Percentiles rank a stretch among this genome's conserved stretches.
Conservation (phyloP, 1,140 invertebrate genomes). For the Bactericera cockerelli region DNA sequence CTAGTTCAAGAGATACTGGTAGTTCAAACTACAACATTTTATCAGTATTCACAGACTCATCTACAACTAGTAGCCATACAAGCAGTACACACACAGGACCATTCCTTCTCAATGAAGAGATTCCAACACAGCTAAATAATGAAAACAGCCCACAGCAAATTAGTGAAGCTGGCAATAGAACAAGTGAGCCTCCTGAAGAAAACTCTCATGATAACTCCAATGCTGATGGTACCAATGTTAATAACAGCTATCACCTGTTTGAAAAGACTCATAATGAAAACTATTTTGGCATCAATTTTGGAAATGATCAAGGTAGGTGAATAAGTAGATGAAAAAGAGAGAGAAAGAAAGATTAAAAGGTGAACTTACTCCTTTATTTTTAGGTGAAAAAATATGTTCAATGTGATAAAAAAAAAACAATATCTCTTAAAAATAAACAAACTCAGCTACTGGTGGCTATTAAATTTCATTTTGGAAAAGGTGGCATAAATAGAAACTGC, state of each 20-base stretch:
- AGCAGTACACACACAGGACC: neutral
- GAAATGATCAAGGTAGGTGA: neutral
- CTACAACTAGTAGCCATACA: neutral
- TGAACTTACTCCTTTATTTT: too few species aligned
- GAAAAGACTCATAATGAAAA: conserved; percentile 4
- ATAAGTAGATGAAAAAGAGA: neutral
- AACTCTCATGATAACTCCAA: too few species aligned
- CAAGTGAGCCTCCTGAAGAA: neutral
- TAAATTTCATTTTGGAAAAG: too few species aligned
- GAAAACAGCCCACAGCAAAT: neutral
- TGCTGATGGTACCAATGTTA: too few species aligned
- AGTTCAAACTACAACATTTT: conserved; percentile 1
- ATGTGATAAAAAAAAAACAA: neutral
- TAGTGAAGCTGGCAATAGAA: neutral
- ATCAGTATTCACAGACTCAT: neutral
- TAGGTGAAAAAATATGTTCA: neutral
- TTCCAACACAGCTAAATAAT: neutral
- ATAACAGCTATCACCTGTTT: neutral
- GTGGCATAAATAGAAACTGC: too few species aligned
- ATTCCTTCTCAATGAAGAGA: neutral
- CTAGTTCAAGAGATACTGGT: neutral
- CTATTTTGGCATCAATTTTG: conserved; percentile 5
- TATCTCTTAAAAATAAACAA: neutral
- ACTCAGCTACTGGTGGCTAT: too few species aligned
- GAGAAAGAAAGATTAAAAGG: too few species aligned